phyloP scores from a whole-genome alignment of 2,797 vertebrate species.

The Pseudochirops corinnae region DNA sequence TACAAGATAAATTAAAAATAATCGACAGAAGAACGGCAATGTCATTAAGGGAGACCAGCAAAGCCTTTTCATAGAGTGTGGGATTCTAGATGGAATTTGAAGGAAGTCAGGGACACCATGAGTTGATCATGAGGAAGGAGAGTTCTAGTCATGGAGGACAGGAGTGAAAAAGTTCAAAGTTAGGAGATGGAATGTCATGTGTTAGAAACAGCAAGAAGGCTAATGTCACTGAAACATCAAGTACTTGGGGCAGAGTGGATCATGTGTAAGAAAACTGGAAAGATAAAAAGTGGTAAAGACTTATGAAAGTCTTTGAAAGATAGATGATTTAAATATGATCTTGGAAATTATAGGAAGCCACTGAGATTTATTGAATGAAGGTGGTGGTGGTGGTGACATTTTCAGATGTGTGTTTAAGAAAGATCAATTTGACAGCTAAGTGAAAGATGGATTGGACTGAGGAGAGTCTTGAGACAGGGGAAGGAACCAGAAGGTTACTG shows the following conservation, averaged over 20 bases:
- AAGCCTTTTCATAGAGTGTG: not conserved
- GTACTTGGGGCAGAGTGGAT: not conserved
- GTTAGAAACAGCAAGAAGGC: not conserved
- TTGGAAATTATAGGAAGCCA: not conserved
- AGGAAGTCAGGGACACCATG: not conserved
- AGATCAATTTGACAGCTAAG: not conserved
- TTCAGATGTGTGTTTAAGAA: not conserved
- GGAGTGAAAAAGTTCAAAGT: not conserved
- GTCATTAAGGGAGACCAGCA: not conserved
- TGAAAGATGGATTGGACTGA: not conserved
- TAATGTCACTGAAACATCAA: not conserved
- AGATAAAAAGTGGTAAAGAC: not conserved
- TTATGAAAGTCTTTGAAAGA: not conserved
- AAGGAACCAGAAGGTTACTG: not conserved
- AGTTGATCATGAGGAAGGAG: not conserved
- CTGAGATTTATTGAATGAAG: not conserved
- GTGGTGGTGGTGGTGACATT: not conserved
- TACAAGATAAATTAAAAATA: not conserved
- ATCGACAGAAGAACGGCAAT: not conserved
- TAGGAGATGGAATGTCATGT: not conserved
- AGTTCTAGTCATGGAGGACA: not conserved
- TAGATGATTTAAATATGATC: not conserved
- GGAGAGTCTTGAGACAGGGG: no score
- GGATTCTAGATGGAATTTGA: not conserved
- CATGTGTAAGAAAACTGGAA: not conserved